Conservation (phyloP, 2,113 vertebrate genomes). For the Phodopus roborovskii region DNA sequence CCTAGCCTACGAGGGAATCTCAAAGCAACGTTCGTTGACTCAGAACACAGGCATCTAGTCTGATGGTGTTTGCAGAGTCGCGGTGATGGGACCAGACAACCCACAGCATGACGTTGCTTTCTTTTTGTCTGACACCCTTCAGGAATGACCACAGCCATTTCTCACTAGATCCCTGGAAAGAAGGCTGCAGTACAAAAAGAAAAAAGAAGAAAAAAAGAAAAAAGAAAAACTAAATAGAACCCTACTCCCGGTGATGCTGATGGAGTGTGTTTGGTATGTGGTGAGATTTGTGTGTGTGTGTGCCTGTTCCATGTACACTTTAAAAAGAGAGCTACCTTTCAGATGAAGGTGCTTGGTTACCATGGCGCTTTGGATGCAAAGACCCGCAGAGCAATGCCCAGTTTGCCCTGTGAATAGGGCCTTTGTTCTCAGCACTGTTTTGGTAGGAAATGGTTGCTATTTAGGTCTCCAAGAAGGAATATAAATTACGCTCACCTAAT, state of each 20-base stretch:
- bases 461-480: slow-evolving; percentile 95
- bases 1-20: background rate
- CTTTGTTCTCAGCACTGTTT: slow-evolving; percentile 94
- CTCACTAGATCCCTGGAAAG: slow-evolving; percentile 54
- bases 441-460: slow-evolving; percentile 94
- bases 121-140: slow-evolving; percentile 35
- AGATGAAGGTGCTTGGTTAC: slow-evolving; percentile 83
- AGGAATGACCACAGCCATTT: slow-evolving; percentile 59
- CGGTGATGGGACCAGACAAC: slow-evolving; percentile 2
- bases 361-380: slow-evolving; percentile 87
- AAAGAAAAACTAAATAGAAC: background rate
- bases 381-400: slow-evolving; percentile 84
- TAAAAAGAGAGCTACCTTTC: slow-evolving; percentile 79
- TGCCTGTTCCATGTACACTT: slow-evolving; percentile 66
- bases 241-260: slow-evolving; percentile 61
- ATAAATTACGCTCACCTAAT: slow-evolving; percentile 96
- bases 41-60: background rate
- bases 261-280: slow-evolving; percentile 65
- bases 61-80: background rate
- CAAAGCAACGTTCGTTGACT: background rate
- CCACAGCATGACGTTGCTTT: background rate
- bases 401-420: slow-evolving; percentile 89
- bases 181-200: slow-evolving; percentile 31
- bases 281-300: slow-evolving; percentile 71
- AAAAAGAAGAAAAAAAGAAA: background rate